Base-by-base conservation (phyloP, 2,797 vertebrate genomes). In the Petrocephalus schoutedeni region DNA sequence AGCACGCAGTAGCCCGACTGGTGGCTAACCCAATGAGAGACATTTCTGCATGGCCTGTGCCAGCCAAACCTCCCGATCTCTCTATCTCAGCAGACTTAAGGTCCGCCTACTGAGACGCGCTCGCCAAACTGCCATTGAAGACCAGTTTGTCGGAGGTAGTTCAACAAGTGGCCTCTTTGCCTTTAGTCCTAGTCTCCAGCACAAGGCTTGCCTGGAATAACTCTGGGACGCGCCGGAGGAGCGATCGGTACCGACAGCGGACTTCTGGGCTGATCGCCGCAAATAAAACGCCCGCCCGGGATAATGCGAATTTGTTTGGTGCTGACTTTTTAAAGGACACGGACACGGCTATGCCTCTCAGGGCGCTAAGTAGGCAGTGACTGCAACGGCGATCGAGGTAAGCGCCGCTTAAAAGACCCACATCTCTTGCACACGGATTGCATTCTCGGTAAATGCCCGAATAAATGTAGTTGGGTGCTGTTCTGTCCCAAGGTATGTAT, bases 111-210 rank as follows among this genome's bases (percentile, higher is more conserved):
- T 85, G 53, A 85, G 51, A 57, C 23, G 83, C 51, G 53, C 53
- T 85, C 2, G 83, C 49, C 5, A 53, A 85, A 51, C 53, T 56
- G 83, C 83, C 83, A 54, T 85, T 57, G 83, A 56, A 85, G 51
- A 54, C 51, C 51, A 85, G n/a, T 85, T 56, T 28, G 83, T 32
- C 23, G 21, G 83, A 16, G 83, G 74, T 45, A 9, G 45, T 80
- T 80, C 74, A 80, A 80, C 74, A 80, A 80, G 74, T 80, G 74
- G 74, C 36, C 74, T 41, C 74, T 80, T 80, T n/a, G 74, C 74
- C 36, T 80, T 80, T 8, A 4, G 16, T 19, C 45, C 7, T 9
- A 80, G 74, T 49, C 5, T 77, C 71, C 71, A 45, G 36, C 14
- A 45, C 36, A 7, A 41, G 71, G 71, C 71, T 77, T 49, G 19